Evolutionary conservation across 2,113 vertebrate species (phyloP).

Genomic region (Mugil cephalus): DNA sequence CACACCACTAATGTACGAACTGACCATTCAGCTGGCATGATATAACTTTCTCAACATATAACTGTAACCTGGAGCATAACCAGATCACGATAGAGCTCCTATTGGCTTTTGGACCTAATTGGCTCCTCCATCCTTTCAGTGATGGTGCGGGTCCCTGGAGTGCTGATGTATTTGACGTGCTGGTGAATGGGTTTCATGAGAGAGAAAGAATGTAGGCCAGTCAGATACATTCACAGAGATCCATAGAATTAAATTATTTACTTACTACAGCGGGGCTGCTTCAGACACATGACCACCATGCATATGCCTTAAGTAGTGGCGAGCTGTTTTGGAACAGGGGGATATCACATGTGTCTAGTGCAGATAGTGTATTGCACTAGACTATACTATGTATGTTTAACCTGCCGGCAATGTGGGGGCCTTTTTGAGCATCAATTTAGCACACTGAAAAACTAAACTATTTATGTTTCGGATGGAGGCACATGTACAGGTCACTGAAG

Average conservation of each 20-base stretch:
- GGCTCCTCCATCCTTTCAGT: slow-evolving; percentile 59
- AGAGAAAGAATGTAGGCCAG: slow-evolving; percentile 35
- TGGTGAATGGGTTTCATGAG: slow-evolving; percentile 43
- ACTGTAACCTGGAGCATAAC: slow-evolving; percentile 53
- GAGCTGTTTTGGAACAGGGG: not conserved
- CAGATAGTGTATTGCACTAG: no score
- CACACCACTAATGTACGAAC: slow-evolving; percentile 34
- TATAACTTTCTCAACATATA: slow-evolving; percentile 36
- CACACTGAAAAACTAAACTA: slow-evolving; percentile 25
- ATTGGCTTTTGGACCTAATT: slow-evolving; percentile 68
- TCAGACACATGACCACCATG: slow-evolving; percentile 4
- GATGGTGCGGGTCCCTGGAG: slow-evolving; percentile 55
- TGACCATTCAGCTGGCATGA: slow-evolving; percentile 22
- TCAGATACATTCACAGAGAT: slow-evolving; percentile 39
- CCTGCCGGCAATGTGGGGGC: not conserved
- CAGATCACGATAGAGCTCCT: slow-evolving; percentile 47
- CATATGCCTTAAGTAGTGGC: not conserved
- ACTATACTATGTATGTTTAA: not conserved
- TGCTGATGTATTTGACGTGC: slow-evolving; percentile 57
- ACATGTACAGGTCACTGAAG: slow-evolving; percentile 57
- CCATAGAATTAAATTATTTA: slow-evolving; percentile 64
- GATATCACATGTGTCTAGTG: not conserved
- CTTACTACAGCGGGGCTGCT: slow-evolving; percentile 35
- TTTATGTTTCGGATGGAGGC: slow-evolving; percentile 32
- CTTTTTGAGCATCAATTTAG: slow-evolving; percentile 17